Evolutionary conservation across 2,888 invertebrate genomes (phyloP).

Genomic region (Sphinx pinastri): DNA sequence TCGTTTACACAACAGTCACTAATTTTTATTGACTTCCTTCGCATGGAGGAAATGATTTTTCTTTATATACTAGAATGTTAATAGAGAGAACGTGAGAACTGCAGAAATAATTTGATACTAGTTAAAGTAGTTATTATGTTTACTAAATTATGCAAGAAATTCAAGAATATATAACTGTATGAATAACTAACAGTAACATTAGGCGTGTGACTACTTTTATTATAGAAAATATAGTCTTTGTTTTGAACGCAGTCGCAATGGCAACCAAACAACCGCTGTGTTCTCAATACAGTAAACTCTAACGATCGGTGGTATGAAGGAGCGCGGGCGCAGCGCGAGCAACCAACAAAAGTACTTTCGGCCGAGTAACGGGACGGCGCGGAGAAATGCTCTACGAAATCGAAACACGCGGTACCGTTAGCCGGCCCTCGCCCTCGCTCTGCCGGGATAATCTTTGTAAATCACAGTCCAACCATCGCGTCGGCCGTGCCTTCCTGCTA

Average conservation of each 20-base stretch:
- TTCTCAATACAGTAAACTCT: conserved; percentile 77
- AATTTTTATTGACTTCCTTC: conserved; percentile 60
- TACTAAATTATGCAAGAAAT: conserved; percentile 44
- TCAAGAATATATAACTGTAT: conserved; percentile 46
- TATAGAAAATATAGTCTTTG: conserved; percentile 66
- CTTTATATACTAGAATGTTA: conserved; percentile 1
- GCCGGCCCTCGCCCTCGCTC: conserved; percentile 72
- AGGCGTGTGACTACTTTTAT: conserved; percentile 47
- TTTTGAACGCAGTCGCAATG: conserved; percentile 65
- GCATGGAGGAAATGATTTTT: conserved; percentile 31
- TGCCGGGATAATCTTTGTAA: conserved; percentile 73
- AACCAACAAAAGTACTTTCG: conserved; percentile 81
- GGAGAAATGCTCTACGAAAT: conserved; percentile 85
- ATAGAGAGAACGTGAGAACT: not conserved
- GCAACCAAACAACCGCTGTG: conserved; percentile 60
- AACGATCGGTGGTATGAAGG: conserved; percentile 59
- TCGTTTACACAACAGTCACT: conserved; percentile 73
- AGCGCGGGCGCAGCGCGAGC: conserved; percentile 58
- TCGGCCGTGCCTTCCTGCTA: not conserved
- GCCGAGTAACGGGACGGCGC: conserved; percentile 78
- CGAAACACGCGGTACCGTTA: conserved; percentile 83
- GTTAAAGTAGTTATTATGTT: not conserved
- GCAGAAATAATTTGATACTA: not conserved
- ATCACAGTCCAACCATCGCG: conserved; percentile 51
- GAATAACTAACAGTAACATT: conserved; percentile 48